phyloP scores from a whole-genome alignment of 2,888 invertebrate species.

The Scaptomyza tumidula region DNA sequence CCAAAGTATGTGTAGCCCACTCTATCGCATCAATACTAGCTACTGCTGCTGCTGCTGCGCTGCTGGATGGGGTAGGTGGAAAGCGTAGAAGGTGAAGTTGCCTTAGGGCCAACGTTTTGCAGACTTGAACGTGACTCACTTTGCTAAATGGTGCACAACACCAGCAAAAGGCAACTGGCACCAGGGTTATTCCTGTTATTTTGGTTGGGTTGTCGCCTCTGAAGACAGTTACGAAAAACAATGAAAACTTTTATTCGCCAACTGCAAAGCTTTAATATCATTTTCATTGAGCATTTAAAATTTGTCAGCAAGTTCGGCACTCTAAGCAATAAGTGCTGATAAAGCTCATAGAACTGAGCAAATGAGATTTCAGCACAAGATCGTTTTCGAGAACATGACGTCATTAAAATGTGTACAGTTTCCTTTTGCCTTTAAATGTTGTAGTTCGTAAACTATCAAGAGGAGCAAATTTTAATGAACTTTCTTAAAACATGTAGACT shows the following conservation, averaged over 20 bases:
- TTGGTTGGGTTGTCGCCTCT: slow-evolving; percentile 44
- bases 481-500: background rate
- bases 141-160: slow-evolving; percentile 77
- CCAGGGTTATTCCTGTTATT: slow-evolving; percentile 1
- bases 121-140: slow-evolving; percentile 78
- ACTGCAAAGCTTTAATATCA: slow-evolving; percentile 54
- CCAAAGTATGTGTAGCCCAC: slow-evolving; percentile 62
- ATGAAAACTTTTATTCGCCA: slow-evolving; percentile 74
- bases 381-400: background rate
- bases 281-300: slow-evolving; percentile 36
- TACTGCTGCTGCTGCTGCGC: too few species aligned
- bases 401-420: background rate
- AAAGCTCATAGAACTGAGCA: background rate
- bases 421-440: background rate
- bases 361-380: background rate
- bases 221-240: slow-evolving; percentile 64
- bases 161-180: slow-evolving; percentile 26
- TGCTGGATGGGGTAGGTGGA: slow-evolving; percentile 26
- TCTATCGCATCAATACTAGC: slow-evolving; percentile 48
- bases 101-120: slow-evolving; percentile 73
- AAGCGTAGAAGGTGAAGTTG: slow-evolving; percentile 52
- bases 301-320: slow-evolving; percentile 26
- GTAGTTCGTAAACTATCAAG: background rate
- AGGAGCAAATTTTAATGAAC: background rate
- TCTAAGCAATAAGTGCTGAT: background rate